phyloP scores from a whole-genome alignment of 2,113 vertebrate species.

The Barbus barbus region DNA sequence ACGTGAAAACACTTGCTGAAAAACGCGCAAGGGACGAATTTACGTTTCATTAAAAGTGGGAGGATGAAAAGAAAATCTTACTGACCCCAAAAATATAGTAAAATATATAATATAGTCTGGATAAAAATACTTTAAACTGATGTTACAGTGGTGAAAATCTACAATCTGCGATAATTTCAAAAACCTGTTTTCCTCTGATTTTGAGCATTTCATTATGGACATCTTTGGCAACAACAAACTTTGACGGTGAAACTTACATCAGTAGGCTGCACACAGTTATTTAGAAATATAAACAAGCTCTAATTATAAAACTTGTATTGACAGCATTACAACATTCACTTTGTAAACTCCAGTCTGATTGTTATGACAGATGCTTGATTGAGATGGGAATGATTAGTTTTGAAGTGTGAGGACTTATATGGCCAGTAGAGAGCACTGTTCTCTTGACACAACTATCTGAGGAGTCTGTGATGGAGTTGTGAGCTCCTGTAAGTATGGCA shows the following conservation, averaged over 20 bases:
- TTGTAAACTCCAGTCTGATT: slow-evolving; percentile 22
- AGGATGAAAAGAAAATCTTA: too few relatives aligned
- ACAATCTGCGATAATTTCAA: background rate
- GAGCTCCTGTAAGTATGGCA: slow-evolving; percentile 44
- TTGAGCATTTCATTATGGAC: background rate
- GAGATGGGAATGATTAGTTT: slow-evolving; percentile 32
- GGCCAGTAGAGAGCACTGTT: slow-evolving; percentile 73
- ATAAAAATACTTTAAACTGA: background rate
- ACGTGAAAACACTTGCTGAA: too few relatives aligned
- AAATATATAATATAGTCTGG: background rate
- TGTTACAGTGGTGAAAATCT: too few relatives aligned
- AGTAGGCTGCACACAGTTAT: slow-evolving; percentile 3
- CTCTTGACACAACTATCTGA: slow-evolving; percentile 54
- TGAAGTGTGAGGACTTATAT: slow-evolving; percentile 15
- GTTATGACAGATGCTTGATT: slow-evolving; percentile 12
- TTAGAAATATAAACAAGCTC: background rate
- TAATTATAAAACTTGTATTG: background rate
- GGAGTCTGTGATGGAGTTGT: background rate
- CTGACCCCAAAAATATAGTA: background rate
- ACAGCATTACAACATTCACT: slow-evolving; percentile 13
- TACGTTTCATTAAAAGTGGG: too few relatives aligned
- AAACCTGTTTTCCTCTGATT: background rate
- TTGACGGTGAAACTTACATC: background rate
- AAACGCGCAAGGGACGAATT: too few relatives aligned
- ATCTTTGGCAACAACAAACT: background rate